These are phyloP conservation scores for Cherax destructor DNA, from an alignment of 1,140 invertebrate genomes.

Conservation along the genomic window DNA sequence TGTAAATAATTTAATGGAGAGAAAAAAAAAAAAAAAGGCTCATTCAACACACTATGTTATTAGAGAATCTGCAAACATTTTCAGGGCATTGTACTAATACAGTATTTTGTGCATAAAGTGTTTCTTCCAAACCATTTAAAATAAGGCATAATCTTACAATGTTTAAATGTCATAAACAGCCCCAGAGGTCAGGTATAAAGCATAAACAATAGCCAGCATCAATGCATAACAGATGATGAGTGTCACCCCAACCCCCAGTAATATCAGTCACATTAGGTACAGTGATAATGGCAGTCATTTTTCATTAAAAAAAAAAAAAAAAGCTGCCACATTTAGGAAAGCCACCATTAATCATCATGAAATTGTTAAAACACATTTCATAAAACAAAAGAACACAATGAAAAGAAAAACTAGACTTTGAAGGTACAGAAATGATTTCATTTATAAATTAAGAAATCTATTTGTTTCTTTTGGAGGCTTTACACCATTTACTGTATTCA, in stretches of 20 bases:
- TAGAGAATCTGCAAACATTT: not conserved
- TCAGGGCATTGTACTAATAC: not conserved
- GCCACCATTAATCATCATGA: not conserved
- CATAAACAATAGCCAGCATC: conserved; percentile 60
- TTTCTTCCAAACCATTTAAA: too few species aligned
- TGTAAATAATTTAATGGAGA: too few species aligned
- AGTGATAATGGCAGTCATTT: conserved; percentile 24
- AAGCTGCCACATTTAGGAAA: not conserved
- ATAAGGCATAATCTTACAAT: too few species aligned
- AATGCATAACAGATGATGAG: conserved; percentile 53
- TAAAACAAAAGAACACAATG: not conserved
- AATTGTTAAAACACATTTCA: conserved; percentile 13
- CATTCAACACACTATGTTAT: not conserved
- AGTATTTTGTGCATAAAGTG: not conserved
- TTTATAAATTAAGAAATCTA: conserved; percentile 18
- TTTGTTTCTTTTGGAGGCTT: conserved; percentile 23
- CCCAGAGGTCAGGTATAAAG: conserved; percentile 56
- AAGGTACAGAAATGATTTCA: conserved; percentile 59
- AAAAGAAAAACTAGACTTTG: not conserved
- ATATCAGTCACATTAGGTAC: conserved; percentile 56
- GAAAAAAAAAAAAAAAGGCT: not conserved
- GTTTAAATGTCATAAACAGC: conserved; percentile 23
- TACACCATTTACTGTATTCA: not conserved
- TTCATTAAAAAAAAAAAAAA: not conserved
- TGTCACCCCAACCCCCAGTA: conserved; percentile 47